Evolutionary conservation across 1,140 invertebrate genomes (phyloP).

Genomic region (Ips typographus): DNA sequence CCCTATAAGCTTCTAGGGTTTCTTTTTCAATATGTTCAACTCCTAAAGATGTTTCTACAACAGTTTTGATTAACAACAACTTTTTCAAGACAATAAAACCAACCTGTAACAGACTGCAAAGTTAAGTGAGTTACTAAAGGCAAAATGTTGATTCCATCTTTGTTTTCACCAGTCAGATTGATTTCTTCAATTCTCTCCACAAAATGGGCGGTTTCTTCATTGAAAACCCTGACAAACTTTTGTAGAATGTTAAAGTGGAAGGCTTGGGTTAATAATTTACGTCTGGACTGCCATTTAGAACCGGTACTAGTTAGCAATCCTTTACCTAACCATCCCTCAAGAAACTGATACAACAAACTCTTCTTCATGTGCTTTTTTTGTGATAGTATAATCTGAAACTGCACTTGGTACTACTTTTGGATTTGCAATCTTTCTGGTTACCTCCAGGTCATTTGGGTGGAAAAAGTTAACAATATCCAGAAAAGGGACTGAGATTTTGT

Average conservation of each 20-base stretch:
- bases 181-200: conserved; percentile 44
- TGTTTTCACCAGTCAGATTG: conserved; percentile 49
- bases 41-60: conserved; percentile 36
- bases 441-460: conserved; percentile 22
- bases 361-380: conserved; percentile 38
- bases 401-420: neutral
- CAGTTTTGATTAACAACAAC: too few species aligned
- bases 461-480: conserved; percentile 7
- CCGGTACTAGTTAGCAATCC: conserved; percentile 72
- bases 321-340: conserved; percentile 75
- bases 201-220: conserved; percentile 62
- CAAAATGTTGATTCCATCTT: conserved; percentile 53
- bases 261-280: conserved; percentile 74
- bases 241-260: conserved; percentile 80
- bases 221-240: conserved; percentile 70
- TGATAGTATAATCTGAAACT: conserved; percentile 37
- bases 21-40: conserved; percentile 26
- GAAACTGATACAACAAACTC: conserved; percentile 61
- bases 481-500: conserved; percentile 2
- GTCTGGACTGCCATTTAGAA: conserved; percentile 65
- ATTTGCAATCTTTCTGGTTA: conserved; percentile 4
- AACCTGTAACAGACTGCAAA: conserved; percentile 68
- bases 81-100: conserved; percentile 19
- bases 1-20: conserved; percentile 56
- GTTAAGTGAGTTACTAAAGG: conserved; percentile 61